Conservation (phyloP, 2,888 invertebrate species). For the Automeris io region DNA sequence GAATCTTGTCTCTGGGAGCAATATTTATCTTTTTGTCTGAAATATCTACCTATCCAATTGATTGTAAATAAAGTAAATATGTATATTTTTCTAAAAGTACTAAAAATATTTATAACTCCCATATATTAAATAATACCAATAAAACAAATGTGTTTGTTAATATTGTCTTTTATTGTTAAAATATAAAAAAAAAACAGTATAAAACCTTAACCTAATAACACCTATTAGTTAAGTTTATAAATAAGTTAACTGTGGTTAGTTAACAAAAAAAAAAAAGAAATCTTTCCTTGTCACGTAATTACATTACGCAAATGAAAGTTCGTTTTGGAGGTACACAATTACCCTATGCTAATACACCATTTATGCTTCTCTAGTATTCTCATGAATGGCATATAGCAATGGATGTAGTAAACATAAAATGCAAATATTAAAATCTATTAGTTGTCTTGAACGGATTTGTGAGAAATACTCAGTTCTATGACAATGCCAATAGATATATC, state of each 20-base stretch:
- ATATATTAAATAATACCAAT: neutral
- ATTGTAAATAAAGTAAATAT: too few relatives aligned
- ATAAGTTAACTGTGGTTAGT: conserved; percentile 48
- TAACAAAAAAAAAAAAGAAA: conserved; percentile 21
- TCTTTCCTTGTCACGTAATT: conserved; percentile 55
- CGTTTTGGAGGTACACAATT: conserved; percentile 24
- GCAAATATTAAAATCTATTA: conserved; percentile 19
- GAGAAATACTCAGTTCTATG: neutral
- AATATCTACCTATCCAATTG: too few relatives aligned
- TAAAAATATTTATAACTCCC: neutral
- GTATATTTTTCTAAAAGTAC: too few relatives aligned
- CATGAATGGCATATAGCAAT: conserved; percentile 51
- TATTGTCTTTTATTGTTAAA: conserved; percentile 73
- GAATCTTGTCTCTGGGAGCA: too few relatives aligned
- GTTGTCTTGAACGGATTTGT: neutral
- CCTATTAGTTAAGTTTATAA: conserved; percentile 41
- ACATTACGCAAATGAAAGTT: conserved; percentile 60
- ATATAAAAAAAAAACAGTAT: conserved; percentile 67
- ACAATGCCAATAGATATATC: conserved; percentile 5
- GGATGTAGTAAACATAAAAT: conserved; percentile 32
- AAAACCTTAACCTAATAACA: conserved; percentile 55
- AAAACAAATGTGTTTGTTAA: conserved; percentile 8
- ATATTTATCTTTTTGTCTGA: too few relatives aligned
- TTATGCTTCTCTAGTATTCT: conserved; percentile 38
- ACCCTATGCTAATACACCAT: conserved; percentile 46